phyloP scores from a whole-genome alignment of 2,888 invertebrate genomes.

The Pammene fasciana region DNA sequence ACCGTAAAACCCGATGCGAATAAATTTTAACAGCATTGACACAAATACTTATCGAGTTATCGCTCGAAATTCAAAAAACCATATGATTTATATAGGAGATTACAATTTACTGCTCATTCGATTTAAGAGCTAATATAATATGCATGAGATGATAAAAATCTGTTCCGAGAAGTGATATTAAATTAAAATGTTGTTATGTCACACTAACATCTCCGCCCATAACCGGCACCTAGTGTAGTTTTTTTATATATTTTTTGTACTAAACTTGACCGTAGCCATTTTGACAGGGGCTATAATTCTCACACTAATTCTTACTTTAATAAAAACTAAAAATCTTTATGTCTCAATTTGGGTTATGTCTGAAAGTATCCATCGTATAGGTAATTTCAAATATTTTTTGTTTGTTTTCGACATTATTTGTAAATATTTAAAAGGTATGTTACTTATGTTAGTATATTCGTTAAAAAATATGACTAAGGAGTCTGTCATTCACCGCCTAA shows the following conservation, averaged over 20 bases:
- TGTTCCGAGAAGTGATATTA: slow-evolving; percentile 55
- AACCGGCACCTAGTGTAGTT: slow-evolving; percentile 49
- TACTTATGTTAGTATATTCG: background rate
- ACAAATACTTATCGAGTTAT: slow-evolving; percentile 11
- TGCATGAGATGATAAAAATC: slow-evolving; percentile 66
- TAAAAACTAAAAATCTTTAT: slow-evolving; percentile 2
- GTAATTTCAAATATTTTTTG: background rate
- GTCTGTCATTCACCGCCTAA: background rate
- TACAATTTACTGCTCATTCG: slow-evolving; percentile 56
- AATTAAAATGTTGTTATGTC: slow-evolving; percentile 54
- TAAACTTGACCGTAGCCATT: slow-evolving; percentile 5
- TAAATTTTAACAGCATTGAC: slow-evolving; percentile 29
- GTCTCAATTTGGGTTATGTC: too few relatives aligned
- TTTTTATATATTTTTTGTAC: slow-evolving; percentile 35
- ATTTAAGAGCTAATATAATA: slow-evolving; percentile 60
- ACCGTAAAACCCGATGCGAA: slow-evolving; percentile 35
- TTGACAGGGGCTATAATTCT: slow-evolving; percentile 13
- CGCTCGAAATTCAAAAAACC: slow-evolving; percentile 30
- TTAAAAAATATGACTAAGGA: slow-evolving; percentile 29
- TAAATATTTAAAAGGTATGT: background rate
- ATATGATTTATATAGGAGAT: slow-evolving; percentile 43
- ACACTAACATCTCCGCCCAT: slow-evolving; percentile 50
- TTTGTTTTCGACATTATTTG: background rate
- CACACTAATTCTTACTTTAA: background rate
- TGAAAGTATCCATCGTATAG: too few relatives aligned